Percentiles rank a stretch among this genome's conserved stretches.
These are phyloP conservation scores for Drosophila baimaii DNA, from an alignment of 1,140 invertebrate species.

Conservation along the genomic window DNA sequence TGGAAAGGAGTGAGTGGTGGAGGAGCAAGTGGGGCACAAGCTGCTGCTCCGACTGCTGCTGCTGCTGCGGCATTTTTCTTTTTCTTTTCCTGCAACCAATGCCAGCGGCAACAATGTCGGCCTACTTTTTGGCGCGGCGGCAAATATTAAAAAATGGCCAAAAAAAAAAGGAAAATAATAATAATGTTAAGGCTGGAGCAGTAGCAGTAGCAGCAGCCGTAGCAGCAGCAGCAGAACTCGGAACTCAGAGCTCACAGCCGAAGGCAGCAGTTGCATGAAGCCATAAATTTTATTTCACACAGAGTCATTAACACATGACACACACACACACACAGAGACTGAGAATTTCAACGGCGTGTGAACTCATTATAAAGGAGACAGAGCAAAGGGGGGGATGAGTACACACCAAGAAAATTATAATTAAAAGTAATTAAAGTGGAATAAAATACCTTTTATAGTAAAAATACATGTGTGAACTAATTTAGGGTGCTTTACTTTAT, in stretches of 20 bases:
- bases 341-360: conserved; percentile 68
- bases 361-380: conserved; percentile 75
- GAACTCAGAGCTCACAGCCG: conserved; percentile 40
- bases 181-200: conserved; percentile 56
- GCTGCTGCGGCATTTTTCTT: conserved; percentile 79
- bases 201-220: conserved; percentile 3
- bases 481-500: too few relatives aligned
- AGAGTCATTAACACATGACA: conserved; percentile 83
- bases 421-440: not conserved
- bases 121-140: conserved; percentile 72
- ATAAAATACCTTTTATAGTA: not conserved
- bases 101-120: conserved; percentile 81
- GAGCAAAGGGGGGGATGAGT: conserved; percentile 12
- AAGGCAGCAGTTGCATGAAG: conserved; percentile 79
- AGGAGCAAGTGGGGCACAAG: conserved; percentile 26
- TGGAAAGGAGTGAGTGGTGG: conserved; percentile 15
- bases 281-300: conserved; percentile 83
- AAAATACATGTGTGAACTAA: too few relatives aligned
- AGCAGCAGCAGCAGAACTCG: conserved; percentile 2
- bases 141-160: conserved; percentile 77
- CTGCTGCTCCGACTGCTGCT: conserved; percentile 28
- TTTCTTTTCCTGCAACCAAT: conserved; percentile 77
- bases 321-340: conserved; percentile 45
- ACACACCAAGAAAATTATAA: not conserved
- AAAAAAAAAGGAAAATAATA: conserved; percentile 60